Evolutionary conservation across 2,113 vertebrate genomes (phyloP), one percentile per base, ranked within the genome.

Genomic region (Heterocephalus glaber): DNA sequence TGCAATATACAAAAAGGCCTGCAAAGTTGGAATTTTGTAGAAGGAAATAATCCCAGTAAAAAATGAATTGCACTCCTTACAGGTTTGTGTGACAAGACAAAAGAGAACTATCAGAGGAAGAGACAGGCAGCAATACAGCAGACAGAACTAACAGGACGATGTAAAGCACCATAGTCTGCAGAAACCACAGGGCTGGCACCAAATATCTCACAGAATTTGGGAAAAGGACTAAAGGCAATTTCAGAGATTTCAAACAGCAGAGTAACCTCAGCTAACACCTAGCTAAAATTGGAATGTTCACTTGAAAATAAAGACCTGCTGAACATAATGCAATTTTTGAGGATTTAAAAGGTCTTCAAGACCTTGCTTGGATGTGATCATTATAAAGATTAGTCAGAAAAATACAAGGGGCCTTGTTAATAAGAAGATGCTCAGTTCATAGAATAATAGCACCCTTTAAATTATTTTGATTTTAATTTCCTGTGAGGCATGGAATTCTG

Each of bases 391-490:
- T 41, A 95, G 22, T 14, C 49, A 66, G 16, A 92, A 49, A 65
- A 94, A 1, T 58, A 20, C 6, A 41, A 81, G 60, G 8, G 33
- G 7, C 6, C 41, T 49, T 65, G 10, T 72, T 70, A 52, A 76
- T 30, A n/a, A 65, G 49, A 47, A 82, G 60, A 63, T 56, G 33
- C 16, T 49, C 47, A 86, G 14, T 54, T 94, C 30, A 41, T 41
- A 52, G 26, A 61, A 87, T 47, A n/a, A 4, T 52, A 54, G 61
- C 74, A 47, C 2, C 61, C 8, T 77, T 90, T 26, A 80, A 86
- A 86, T 76, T 77, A 70, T 49, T 54, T 79, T 81, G 41, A 74
- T n/a, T 94, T 86, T 80, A 72, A 56, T 58, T 80, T 89, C 49
- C 63, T 77, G 24, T 52, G 63, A 79, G 66, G 22, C 49, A 90